These are phyloP conservation scores for Tragelaphus imberbis DNA, from an alignment of 2,113 vertebrate species.

Conservation along the genomic window DNA sequence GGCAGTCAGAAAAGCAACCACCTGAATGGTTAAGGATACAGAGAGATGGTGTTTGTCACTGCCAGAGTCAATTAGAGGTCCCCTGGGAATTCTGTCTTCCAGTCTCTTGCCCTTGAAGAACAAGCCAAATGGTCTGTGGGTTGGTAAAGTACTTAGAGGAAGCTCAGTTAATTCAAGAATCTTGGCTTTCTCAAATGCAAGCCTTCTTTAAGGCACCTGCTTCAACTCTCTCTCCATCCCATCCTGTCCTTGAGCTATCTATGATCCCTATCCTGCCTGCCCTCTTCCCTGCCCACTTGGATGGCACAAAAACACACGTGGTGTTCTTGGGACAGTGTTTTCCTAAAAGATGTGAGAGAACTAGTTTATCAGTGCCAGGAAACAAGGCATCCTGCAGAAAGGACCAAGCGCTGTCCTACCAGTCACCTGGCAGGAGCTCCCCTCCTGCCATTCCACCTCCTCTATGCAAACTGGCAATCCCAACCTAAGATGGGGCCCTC, in stretches of 20 bases:
- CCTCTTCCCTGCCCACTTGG: neutral
- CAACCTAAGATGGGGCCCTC: slow-evolving; percentile 8
- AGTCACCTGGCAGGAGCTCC: slow-evolving; percentile 22
- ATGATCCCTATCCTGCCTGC: neutral
- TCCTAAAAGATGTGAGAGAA: neutral
- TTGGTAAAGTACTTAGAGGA: neutral
- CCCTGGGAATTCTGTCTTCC: neutral
- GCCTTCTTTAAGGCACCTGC: neutral
- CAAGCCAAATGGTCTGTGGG: slow-evolving; percentile 17
- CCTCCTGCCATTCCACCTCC: neutral
- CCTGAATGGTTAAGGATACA: neutral
- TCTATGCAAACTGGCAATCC: neutral
- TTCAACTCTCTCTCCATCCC: neutral
- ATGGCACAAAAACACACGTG: neutral
- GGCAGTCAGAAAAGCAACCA: neutral
- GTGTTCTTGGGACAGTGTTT: slow-evolving; percentile 18
- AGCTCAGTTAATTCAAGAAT: slow-evolving; percentile 26
- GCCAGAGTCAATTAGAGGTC: neutral
- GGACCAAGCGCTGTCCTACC: slow-evolving; percentile 11
- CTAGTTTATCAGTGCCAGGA: slow-evolving; percentile 43
- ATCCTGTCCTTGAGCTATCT: neutral
- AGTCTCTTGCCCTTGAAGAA: slow-evolving; percentile 31
- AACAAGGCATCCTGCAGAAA: slow-evolving; percentile 24
- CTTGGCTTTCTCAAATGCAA: neutral
- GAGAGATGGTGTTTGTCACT: neutral